Percentiles rank a stretch among this genome's conserved stretches.
phyloP scores from a whole-genome alignment of 2,888 invertebrate species.

The Drosophila atripex region DNA sequence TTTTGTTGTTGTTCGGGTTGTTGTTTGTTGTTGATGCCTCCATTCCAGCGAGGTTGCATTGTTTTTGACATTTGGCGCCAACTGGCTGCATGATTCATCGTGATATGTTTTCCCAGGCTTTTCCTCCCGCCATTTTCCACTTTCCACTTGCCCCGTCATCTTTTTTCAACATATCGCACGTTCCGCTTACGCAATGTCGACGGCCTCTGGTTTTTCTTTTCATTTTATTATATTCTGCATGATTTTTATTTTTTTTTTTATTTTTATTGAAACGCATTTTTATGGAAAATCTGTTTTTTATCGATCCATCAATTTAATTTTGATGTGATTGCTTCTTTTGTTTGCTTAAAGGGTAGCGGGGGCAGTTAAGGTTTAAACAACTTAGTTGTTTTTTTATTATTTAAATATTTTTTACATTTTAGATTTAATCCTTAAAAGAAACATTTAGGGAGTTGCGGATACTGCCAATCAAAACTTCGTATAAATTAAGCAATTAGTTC shows the following conservation, averaged over 20 bases:
- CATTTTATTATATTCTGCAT: too few relatives aligned
- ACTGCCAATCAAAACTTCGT: neutral
- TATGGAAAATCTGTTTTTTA: conserved; percentile 70
- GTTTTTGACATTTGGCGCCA: conserved; percentile 75
- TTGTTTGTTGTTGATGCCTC: conserved; percentile 47
- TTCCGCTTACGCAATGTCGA: conserved; percentile 67
- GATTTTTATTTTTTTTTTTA: too few relatives aligned
- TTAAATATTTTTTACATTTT: neutral
- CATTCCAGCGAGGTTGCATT: conserved; percentile 55
- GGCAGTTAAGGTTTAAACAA: conserved; percentile 1
- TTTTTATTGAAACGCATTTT: conserved; percentile 68
- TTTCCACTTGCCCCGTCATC: conserved; percentile 10
- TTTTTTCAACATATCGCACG: conserved; percentile 47
- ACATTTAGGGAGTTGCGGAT: neutral
- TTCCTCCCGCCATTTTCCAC: conserved; percentile 21
- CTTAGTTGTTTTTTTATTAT: too few relatives aligned
- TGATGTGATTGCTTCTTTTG: conserved; percentile 32
- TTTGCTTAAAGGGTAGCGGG: conserved; percentile 11
- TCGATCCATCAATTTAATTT: conserved; percentile 73
- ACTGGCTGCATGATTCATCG: conserved; percentile 74
- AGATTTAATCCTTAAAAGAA: neutral
- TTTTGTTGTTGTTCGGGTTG: conserved; percentile 47
- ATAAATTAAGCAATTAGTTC: conserved; percentile 23
- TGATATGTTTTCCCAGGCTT: conserved; percentile 35
- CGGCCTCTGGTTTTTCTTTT: conserved; percentile 12